These are phyloP conservation scores for Monoplex corrugatus DNA, from an alignment of 2,888 invertebrate genomes.

Conservation along the genomic window DNA sequence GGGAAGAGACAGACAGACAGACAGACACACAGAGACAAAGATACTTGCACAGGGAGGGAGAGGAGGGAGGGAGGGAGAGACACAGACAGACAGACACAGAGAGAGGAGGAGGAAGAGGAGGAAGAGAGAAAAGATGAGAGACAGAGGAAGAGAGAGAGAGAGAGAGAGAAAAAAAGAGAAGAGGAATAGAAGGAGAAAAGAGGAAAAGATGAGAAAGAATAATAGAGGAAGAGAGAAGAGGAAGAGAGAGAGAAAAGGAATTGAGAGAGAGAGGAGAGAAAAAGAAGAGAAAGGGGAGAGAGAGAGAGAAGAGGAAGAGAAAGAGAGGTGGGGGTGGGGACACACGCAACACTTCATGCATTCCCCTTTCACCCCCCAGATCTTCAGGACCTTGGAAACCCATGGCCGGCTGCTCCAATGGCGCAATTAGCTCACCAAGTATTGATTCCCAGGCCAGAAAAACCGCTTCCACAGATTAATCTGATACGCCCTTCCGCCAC, in stretches of 20 bases:
- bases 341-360: no score
- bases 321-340: background rate
- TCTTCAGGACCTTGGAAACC: background rate
- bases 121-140: background rate
- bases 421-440: conserved; percentile 29
- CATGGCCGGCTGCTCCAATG: background rate
- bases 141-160: background rate
- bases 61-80: background rate
- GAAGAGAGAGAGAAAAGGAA: background rate
- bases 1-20: background rate
- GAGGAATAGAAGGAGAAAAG: conserved; percentile 9
- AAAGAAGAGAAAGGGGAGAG: conserved; percentile 28
- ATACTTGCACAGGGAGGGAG: background rate
- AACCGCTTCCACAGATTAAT: no score
- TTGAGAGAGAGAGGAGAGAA: background rate
- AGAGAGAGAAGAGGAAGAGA: conserved; percentile 4
- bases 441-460: no score
- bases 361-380: background rate
- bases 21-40: background rate
- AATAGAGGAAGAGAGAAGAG: no score
- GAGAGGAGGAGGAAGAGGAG: background rate
- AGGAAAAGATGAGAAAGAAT: background rate
- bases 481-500: no score
- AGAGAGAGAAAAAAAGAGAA: conserved; percentile 43
- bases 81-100: background rate